These are phyloP conservation scores for Mesorhabditis sp. DNA, from an alignment of 2,888 invertebrate species.

Conservation along the genomic window DNA sequence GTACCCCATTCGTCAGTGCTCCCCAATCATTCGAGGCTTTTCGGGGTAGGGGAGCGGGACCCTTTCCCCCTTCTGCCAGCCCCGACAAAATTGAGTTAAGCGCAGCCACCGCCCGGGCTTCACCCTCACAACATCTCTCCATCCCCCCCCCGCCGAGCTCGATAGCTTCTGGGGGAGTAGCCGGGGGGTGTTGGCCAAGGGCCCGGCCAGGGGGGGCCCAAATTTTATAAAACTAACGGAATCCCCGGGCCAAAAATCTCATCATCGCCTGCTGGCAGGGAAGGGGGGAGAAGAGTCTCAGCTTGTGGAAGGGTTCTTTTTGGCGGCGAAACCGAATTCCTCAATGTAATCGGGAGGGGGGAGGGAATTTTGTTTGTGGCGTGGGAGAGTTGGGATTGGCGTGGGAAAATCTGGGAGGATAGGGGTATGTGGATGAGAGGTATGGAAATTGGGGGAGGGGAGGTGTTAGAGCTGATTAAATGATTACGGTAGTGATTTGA, in stretches of 20 bases:
- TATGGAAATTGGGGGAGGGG: neutral
- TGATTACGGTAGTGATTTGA: neutral
- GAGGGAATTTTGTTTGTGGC: neutral
- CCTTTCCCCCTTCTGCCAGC: neutral
- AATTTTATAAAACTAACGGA: constrained; percentile 6
- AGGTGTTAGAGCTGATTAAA: neutral
- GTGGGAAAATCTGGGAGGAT: neutral
- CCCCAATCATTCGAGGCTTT: neutral
- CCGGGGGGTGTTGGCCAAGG: too few relatives aligned
- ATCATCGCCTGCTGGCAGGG: neutral
- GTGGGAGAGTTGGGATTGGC: constrained; percentile 3
- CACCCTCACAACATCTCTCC: too few relatives aligned
- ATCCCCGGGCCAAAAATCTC: neutral
- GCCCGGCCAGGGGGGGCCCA: neutral
- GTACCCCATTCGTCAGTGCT: neutral
- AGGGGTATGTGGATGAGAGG: neutral
- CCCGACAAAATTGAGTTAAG: neutral
- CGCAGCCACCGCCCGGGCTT: too few relatives aligned
- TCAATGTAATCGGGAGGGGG: neutral
- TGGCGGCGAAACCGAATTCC: neutral
- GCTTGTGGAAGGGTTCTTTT: too few relatives aligned
- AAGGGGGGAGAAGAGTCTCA: too few relatives aligned
- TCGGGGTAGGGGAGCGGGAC: too few relatives aligned
- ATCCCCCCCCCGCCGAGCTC: too few relatives aligned
- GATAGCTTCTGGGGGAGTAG: too few relatives aligned